A percentile compares a stretch with the other conserved stretches of the same genome.
Conservation (phyloP, 1,140 invertebrate genomes). For the Tribolium madens region DNA sequence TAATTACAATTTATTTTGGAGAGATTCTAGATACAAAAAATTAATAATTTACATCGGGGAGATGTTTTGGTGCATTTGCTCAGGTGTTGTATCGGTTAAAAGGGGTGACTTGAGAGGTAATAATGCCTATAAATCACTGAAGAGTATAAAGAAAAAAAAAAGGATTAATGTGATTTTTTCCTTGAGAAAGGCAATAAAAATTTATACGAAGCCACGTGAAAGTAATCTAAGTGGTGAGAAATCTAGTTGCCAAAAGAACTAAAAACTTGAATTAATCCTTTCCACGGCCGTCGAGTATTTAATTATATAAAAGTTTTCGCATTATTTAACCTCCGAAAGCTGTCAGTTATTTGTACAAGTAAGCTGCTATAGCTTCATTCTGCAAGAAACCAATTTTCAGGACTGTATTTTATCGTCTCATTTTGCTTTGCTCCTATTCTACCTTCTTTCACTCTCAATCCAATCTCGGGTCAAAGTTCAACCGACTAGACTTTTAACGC, state of each 20-base stretch:
- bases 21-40: not conserved
- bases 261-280: slow-evolving; percentile 38
- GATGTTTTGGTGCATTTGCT: not conserved
- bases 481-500: slow-evolving; percentile 36
- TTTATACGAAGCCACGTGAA: slow-evolving; percentile 31
- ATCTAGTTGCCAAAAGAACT: slow-evolving; percentile 34
- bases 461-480: slow-evolving; percentile 37
- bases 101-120: no score
- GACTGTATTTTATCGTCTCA: slow-evolving; percentile 37
- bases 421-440: slow-evolving; percentile 31
- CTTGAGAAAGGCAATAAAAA: slow-evolving; percentile 1
- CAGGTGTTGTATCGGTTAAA: slow-evolving; percentile 4
- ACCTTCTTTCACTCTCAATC: slow-evolving; percentile 15
- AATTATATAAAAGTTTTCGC: slow-evolving; percentile 36
- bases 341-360: slow-evolving; percentile 35
- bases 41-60: no score
- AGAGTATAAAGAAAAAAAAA: not conserved
- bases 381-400: slow-evolving; percentile 37
- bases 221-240: slow-evolving; percentile 25
- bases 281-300: slow-evolving; percentile 27
- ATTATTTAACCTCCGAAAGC: slow-evolving; percentile 29
- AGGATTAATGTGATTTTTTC: slow-evolving; percentile 19
- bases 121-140: not conserved
- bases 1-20: not conserved
- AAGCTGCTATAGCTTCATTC: slow-evolving; percentile 16